Base-by-base conservation (phyloP, 2,888 invertebrate genomes). In the Drosophila koepferae region DNA sequence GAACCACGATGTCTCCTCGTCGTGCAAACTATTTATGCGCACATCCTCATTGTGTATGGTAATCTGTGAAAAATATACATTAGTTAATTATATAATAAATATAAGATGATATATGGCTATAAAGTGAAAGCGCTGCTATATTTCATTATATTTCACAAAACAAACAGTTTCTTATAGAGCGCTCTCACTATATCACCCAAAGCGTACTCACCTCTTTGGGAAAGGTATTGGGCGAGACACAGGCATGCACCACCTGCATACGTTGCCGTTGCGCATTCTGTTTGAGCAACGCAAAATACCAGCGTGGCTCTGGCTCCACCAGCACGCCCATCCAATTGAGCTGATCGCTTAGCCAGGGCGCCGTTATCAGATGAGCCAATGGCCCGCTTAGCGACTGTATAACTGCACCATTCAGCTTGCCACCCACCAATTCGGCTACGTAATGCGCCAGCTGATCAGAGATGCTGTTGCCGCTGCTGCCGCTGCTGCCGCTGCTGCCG, bases 261-360 rank as follows among this genome's bases (percentile, higher is more conserved):
- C 94, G 94, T 61, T 94, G 94, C 74, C 95, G 94, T 81, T 92
- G 94, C 80, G 93, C 94, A 83, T 94, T 95, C 81, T 95, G 95
- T 64, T 94, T 93, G 23, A 95, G 93, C 82, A 96, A 92, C 71
- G 94, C 94, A 68, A 96, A 95, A 94, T 95, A 97, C 93, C 96
- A 96, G n/a, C 95, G 92, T 0, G 97, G 95, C 81, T 97, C 96
- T 0, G 97, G 96, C 77, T 97, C 95, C 59, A 96, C 95, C 58
- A 96, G 94, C 23, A 97, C 94, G 2, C 97, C 97, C 83, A 94
- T 94, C 97, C 97, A 97, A 72, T 94, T 94, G 23, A 96, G 94
- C 63, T 95, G 95, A 53, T 94, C 93, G 92, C 97, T 96, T 79
- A 97, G 93, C 95, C 95, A 97, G 80, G 95, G 94, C 1, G 96